phyloP scores from a whole-genome alignment of 53 echinoderm and acorn worm species.

The Astropecten irregularis region DNA sequence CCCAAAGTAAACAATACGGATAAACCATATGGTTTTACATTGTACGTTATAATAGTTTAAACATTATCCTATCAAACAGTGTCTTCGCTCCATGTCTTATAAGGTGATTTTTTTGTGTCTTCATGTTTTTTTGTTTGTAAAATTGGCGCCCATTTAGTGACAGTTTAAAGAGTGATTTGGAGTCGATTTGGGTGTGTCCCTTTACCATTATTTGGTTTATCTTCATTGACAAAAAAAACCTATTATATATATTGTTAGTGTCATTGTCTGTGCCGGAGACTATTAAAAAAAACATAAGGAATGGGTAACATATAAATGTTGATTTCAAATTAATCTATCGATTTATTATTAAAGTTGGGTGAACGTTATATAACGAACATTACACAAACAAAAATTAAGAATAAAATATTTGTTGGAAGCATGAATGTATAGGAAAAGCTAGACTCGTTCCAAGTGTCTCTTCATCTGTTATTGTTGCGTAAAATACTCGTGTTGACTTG shows the following conservation, averaged over 20 bases:
- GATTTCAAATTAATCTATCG: constrained; percentile 18
- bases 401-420: constrained; percentile 54
- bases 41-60: too few relatives aligned
- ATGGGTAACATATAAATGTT: constrained; percentile 19
- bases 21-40: too few relatives aligned
- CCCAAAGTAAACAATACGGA: too few relatives aligned
- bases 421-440: constrained; percentile 37
- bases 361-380: constrained; percentile 18
- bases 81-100: too few relatives aligned
- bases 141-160: too few relatives aligned
- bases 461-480: too few relatives aligned
- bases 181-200: too few relatives aligned
- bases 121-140: background rate
- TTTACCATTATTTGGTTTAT: background rate
- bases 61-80: too few relatives aligned
- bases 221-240: background rate
- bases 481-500: too few relatives aligned
- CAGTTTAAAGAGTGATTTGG: too few relatives aligned
- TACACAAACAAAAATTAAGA: constrained; percentile 1
- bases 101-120: background rate
- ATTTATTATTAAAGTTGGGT: constrained; percentile 45
- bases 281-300: constrained; percentile 7
- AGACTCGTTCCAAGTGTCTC: too few relatives aligned
- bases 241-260: background rate
- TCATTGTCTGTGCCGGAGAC: constrained; percentile 17